Evolutionary conservation across 2,113 vertebrate genomes (phyloP).

Genomic region (human (Homo sapiens)): GRCh38 chrX:130645501-130646000

Average conservation of each 20-base stretch:
- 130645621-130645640: not conserved
- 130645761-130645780: constrained; percentile 96
- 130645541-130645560: constrained; percentile 37
- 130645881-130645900: constrained; percentile 94
- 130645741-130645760: constrained; percentile 93
- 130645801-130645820: constrained; percentile 96
- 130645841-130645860: constrained; percentile 90
- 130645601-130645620: not conserved
- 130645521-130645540: constrained; percentile 6
- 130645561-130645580: constrained; percentile 1
- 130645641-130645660: not conserved
- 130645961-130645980: constrained; percentile 95
- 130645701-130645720: constrained; percentile 47
- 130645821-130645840: constrained; percentile 96
- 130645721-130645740: constrained; percentile 83
- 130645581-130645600: constrained; percentile 5
- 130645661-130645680: not conserved
- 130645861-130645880: constrained; percentile 92
- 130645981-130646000: constrained; percentile 97
- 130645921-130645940: constrained; percentile 94
- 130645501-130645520: constrained; percentile 29
- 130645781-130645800: constrained; percentile 94
- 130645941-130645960: constrained; percentile 96
- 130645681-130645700: constrained; percentile 18
- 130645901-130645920: constrained; percentile 94